phyloP scores from a whole-genome alignment of 2,797 vertebrate species.

The Halcyon badia region DNA sequence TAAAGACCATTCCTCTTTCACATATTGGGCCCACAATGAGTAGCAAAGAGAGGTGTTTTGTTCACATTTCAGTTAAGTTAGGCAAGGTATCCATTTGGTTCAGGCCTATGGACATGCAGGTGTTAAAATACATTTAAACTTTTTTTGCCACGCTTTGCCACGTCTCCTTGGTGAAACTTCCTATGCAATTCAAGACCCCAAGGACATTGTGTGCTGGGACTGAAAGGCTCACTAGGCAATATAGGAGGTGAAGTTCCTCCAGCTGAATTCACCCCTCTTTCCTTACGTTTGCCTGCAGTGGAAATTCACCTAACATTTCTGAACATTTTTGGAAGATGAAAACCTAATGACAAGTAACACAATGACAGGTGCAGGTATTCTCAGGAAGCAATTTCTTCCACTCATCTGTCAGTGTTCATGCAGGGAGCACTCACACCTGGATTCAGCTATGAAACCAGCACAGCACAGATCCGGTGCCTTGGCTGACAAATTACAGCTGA shows the following conservation, averaged over 20 bases:
- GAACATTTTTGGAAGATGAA: constrained; percentile 34
- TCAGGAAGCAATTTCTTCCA: constrained; percentile 26
- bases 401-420: constrained; percentile 30
- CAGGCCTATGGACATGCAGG: not conserved
- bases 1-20: constrained; percentile 47
- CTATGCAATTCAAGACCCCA: not conserved
- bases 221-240: not conserved
- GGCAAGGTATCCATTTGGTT: not conserved
- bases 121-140: not conserved
- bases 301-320: constrained; percentile 19
- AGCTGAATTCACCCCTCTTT: not conserved
- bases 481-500: constrained; percentile 22
- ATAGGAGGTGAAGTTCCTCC: not conserved
- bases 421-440: constrained; percentile 31
- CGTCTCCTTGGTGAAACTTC: not conserved
- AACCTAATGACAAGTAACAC: not conserved
- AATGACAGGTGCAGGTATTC: constrained; percentile 49
- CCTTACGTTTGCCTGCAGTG: not conserved
- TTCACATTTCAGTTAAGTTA: constrained; percentile 16
- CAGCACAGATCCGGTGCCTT: not conserved
- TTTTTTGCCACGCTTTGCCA: not conserved
- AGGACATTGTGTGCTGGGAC: not conserved
- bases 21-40: not conserved
- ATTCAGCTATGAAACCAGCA: constrained; percentile 1
- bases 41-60: not conserved